These are phyloP conservation scores for Hucho hucho DNA, from an alignment of 2,113 vertebrate species.

Conservation along the genomic window DNA sequence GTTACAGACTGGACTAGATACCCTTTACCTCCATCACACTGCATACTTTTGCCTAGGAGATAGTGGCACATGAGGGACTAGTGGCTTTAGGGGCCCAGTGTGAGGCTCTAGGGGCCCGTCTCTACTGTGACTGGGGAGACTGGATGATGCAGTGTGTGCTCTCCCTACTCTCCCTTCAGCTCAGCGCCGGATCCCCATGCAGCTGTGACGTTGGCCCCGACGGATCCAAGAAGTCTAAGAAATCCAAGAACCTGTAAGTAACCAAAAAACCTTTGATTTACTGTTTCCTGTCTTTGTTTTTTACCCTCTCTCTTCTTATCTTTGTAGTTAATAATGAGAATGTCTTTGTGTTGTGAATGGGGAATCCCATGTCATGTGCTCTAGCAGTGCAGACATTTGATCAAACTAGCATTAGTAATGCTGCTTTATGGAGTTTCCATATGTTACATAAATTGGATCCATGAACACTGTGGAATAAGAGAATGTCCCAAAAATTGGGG, in stretches of 20 bases:
- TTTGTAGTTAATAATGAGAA: too few relatives aligned
- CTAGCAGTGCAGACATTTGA: too few relatives aligned
- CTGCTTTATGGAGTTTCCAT: neutral
- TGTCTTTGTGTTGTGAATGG: too few relatives aligned
- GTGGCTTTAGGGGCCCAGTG: neutral
- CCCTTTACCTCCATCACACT: too few relatives aligned
- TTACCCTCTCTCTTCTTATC: neutral
- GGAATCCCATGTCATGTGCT: too few relatives aligned
- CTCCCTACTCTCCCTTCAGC: slow-evolving; percentile 76
- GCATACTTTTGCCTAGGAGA: neutral
- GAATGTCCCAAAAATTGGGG: too few relatives aligned
- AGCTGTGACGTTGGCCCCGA: slow-evolving; percentile 77
- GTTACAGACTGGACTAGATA: neutral
- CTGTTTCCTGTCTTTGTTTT: neutral
- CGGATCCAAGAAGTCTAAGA: slow-evolving; percentile 80
- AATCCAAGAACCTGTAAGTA: slow-evolving; percentile 91
- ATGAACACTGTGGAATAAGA: too few relatives aligned
- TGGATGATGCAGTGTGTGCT: slow-evolving; percentile 76
- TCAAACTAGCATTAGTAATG: too few relatives aligned
- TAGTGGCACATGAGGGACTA: neutral
- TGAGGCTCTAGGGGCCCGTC: slow-evolving; percentile 53
- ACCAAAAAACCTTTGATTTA: neutral
- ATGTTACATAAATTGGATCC: too few relatives aligned
- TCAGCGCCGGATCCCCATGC: slow-evolving; percentile 78
- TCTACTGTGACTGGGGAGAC: slow-evolving; percentile 39